A percentile compares a stretch with the other conserved stretches of the same genome.
Evolutionary conservation across 1,140 invertebrate species (phyloP).

Genomic region (Drosophila orosa): DNA sequence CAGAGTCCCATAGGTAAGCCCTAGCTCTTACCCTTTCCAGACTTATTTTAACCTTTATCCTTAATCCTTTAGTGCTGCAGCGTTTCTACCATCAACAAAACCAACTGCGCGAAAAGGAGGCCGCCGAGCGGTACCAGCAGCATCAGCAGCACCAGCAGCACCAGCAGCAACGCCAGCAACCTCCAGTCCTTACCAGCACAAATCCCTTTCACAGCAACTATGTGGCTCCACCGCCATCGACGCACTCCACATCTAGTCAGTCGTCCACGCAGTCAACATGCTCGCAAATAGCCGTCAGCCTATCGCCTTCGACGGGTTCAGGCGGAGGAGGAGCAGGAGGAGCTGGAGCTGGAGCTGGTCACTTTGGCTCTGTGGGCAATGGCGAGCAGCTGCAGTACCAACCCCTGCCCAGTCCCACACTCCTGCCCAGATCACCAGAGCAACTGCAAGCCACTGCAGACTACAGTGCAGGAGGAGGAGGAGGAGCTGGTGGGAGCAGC

Average conservation of each 20-base stretch:
- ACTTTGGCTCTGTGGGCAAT: slow-evolving; percentile 52
- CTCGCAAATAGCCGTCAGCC: slow-evolving; percentile 64
- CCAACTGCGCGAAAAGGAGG: slow-evolving; percentile 81
- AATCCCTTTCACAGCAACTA: slow-evolving; percentile 80
- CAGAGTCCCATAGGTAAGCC: slow-evolving; percentile 81
- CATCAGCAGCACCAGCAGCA: slow-evolving; percentile 39
- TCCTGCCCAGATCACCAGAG: slow-evolving; percentile 28
- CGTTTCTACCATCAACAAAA: slow-evolving; percentile 85
- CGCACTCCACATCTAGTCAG: slow-evolving; percentile 83
- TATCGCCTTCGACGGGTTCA: slow-evolving; percentile 18
- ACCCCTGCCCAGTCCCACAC: slow-evolving; percentile 55
- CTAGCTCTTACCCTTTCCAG: neutral
- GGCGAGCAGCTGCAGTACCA: slow-evolving; percentile 71
- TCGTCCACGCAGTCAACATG: slow-evolving; percentile 80
- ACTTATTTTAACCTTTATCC: neutral
- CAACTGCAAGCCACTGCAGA: slow-evolving; percentile 11
- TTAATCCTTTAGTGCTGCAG: slow-evolving; percentile 76
- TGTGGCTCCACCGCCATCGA: slow-evolving; percentile 68
- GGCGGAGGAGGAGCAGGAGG: neutral
- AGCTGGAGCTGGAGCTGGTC: slow-evolving; percentile 36
- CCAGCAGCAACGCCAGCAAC: slow-evolving; percentile 25
- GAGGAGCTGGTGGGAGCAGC: neutral
- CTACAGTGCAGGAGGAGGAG: neutral
- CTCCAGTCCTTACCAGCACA: slow-evolving; percentile 48
- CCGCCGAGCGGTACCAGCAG: slow-evolving; percentile 62